Evolutionary conservation across 2,888 invertebrate genomes (phyloP), one percentile per base, ranked within the genome.

Genomic region (Xanthorhoe spadicearia): DNA sequence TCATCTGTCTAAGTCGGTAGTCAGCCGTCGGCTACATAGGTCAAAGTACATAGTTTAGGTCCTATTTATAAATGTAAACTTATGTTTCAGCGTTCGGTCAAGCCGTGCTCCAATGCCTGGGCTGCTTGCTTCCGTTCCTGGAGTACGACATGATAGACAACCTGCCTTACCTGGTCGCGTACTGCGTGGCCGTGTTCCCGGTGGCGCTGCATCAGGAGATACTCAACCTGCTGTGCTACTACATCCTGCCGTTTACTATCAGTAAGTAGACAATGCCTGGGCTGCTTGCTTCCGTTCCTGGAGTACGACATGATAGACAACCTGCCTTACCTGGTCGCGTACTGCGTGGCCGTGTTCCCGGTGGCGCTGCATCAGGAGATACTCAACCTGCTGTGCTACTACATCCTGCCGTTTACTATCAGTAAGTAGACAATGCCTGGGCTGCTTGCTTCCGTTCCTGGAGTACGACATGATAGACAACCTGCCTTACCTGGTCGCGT

Each of bases 141-240:
- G 99, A 99, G 86, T 97, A 98, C 85, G 99, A 99, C 84, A 94
- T 98, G 83, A 97, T 99, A 76, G 99, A 99, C 92, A 97, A 98
- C 81, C 94, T 99, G 78, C 98, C 99, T 19, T 98, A 98, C 87
- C 94, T 98, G 77, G 97, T 98, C 55, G 99, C 99, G 58, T 98
- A 98, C 77, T 97, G 98, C 74, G 96, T 99, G 81, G 97, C 98
- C 61, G 97, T 98, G 55, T 95, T 99, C 83, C 99, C 99, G 0
- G 94, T 95, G 56, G 95, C 96, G 61, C 93, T 99, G 61, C 99
- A 99, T 86, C 98, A 98, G 90, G 98, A 99, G 81, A 97, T 99
- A 72, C 95, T 99, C 61, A 98, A 99, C 83, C 95, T 98, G 57
- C 94, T 99, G 13, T 99, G 99, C 86, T 99, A 98, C 85, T 98